Conservation (phyloP, 2,888 invertebrate genomes). For the Patella ulyssiponensis region DNA sequence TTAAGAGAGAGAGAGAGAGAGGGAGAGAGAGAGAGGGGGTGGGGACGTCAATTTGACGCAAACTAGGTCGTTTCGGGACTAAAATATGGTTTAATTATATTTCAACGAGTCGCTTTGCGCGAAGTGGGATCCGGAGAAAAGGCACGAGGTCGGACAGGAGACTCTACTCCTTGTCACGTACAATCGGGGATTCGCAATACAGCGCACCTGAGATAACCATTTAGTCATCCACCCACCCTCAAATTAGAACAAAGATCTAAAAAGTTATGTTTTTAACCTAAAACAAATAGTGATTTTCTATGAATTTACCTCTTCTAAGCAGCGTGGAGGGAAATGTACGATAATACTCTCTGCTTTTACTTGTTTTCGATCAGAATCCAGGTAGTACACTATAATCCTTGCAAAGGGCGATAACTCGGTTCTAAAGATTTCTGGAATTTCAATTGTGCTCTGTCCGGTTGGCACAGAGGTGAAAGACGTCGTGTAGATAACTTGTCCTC, state of each 20-base stretch:
- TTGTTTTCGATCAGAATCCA: conserved; percentile 19
- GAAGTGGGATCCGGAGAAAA: neutral
- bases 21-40: too few species aligned
- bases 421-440: conserved; percentile 19
- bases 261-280: too few species aligned
- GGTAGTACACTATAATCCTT: conserved; percentile 31
- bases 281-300: neutral
- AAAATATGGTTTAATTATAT: too few species aligned
- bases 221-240: neutral
- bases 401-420: conserved; percentile 21
- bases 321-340: conserved; percentile 35
- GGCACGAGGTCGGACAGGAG: neutral
- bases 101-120: neutral
- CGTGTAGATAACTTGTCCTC: conserved; percentile 25
- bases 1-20: too few species aligned
- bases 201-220: too few species aligned
- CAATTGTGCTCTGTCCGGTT: conserved; percentile 14
- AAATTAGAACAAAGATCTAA: neutral
- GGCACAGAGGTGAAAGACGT: conserved; percentile 4
- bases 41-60: too few species aligned
- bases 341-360: conserved; percentile 38
- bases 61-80: too few species aligned
- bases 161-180: neutral
- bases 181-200: too few species aligned
- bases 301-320: conserved; percentile 40